phyloP scores from a whole-genome alignment of 2,888 invertebrate species.

The Ornithoptera priamus region DNA sequence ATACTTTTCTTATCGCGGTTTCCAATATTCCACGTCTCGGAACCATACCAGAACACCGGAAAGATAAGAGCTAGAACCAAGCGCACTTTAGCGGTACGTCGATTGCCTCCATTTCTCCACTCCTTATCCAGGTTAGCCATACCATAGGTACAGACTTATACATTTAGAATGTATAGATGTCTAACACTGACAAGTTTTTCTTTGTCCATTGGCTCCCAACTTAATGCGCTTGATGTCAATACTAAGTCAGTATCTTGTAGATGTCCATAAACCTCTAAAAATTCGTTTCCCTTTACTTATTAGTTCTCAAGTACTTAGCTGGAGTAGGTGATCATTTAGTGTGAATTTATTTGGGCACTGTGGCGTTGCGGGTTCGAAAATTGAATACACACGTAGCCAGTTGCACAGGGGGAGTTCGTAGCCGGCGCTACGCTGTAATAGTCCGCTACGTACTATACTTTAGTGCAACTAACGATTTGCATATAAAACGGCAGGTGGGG shows the following conservation, averaged over 20 bases:
- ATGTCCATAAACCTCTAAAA: background rate
- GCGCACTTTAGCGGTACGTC: too few species aligned
- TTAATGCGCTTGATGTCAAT: background rate
- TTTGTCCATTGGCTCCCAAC: too few species aligned
- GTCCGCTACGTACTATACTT: constrained; percentile 24
- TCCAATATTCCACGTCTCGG: too few species aligned
- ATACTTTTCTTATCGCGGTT: too few species aligned
- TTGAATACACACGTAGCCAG: constrained; percentile 15
- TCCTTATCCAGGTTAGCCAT: too few species aligned
- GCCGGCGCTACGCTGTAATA: constrained; percentile 22
- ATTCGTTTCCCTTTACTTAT: constrained; percentile 1
- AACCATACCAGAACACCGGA: too few species aligned
- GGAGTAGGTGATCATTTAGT: background rate
- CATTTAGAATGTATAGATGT: too few species aligned
- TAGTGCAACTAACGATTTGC: constrained; percentile 26
- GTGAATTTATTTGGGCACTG: background rate
- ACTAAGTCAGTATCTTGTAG: background rate
- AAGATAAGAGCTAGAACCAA: too few species aligned
- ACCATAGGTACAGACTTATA: too few species aligned
- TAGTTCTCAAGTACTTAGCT: background rate
- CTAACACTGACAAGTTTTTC: too few species aligned
- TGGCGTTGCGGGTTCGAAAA: constrained; percentile 10
- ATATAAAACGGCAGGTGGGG: constrained; percentile 29
- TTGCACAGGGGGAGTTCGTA: constrained; percentile 11
- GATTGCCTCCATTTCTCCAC: too few species aligned